These are phyloP conservation scores for Pollimyrus isidori DNA, from an alignment of 2,113 vertebrate genomes.

Conservation along the genomic window DNA sequence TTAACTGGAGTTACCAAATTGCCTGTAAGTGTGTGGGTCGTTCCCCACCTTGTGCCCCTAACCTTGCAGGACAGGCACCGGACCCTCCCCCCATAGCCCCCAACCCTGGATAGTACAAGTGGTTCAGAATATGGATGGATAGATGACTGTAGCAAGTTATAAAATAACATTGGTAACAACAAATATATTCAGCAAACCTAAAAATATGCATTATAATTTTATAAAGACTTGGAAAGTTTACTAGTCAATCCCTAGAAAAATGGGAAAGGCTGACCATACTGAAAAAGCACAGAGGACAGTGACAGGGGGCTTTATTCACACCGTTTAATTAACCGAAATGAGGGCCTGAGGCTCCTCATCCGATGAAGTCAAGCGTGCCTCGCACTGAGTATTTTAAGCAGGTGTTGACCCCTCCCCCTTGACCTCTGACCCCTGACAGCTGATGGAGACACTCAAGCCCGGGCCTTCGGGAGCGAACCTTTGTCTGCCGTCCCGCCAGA, in stretches of 20 bases:
- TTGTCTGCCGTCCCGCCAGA: background rate
- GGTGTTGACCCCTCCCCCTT: constrained; percentile 32
- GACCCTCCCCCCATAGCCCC: too few species aligned
- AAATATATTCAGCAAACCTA: background rate
- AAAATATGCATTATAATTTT: background rate
- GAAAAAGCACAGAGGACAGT: background rate
- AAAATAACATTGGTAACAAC: background rate
- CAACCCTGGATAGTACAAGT: too few species aligned
- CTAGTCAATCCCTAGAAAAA: background rate
- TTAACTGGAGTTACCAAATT: too few species aligned
- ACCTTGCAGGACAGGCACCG: too few species aligned
- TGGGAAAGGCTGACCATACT: too few species aligned
- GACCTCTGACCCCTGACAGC: constrained; percentile 20
- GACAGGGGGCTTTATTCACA: background rate
- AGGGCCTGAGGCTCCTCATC: background rate
- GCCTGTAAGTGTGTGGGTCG: too few species aligned
- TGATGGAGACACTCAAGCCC: constrained; percentile 1
- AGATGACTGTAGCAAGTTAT: too few species aligned
- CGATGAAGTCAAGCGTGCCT: background rate
- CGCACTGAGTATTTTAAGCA: constrained; percentile 1
- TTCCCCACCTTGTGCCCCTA: too few species aligned
- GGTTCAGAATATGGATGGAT: too few species aligned
- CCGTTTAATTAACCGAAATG: background rate
- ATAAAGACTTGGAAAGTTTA: background rate
- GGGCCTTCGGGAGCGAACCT: background rate